Base-by-base conservation (phyloP, 1,140 invertebrate genomes). In the Cyphomyrmex costatus region DNA sequence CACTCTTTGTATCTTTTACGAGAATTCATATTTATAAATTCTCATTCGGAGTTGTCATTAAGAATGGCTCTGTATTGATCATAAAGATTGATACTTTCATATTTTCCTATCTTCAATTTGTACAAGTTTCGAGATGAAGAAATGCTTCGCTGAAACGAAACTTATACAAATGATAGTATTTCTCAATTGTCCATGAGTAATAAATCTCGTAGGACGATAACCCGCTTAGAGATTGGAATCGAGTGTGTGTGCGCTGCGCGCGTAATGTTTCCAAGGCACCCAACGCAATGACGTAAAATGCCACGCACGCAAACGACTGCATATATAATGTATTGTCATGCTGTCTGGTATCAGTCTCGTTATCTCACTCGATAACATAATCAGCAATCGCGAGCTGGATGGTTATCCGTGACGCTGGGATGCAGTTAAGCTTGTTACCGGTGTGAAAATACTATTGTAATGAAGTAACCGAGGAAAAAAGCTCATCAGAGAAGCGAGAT, bases 161-260 rank as follows among this genome's bases (percentile, higher is more conserved):
- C 30, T 49, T 16, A 12, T 2, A n/a, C 16, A 21, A 24, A 56
- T 68, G 42, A 56, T 10, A 33, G n/a, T 21, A 53, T 49, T 61
- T 61, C 36, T 42, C 78, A 49, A 53, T 27, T 33, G 51, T 58
- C 27, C 42, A 36, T 19, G 27, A 74, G n/a, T 30, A 33, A 73
- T 83, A 74, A 83, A 74, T 74, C 24, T 83, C 58, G 36, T 42
- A 46, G 79, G 36, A n/a, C 27, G 46, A 83, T 46, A 73, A 83
- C 36, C 68, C 21, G 46, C 1, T n/a, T n/a, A 0, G 24, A 46
- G 53, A 42, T 70, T 33, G 21, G 36, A 63, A 33, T 6, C 36
- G 30, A 30, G 14, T 16, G 42, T 46, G 8, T 12, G 21, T 36
- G 24, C 30, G 24, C 66, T 12, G 21, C 53, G 24, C 30, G 24